phyloP scores from a whole-genome alignment of 1,140 invertebrate species.

The Anastrepha ludens region DNA sequence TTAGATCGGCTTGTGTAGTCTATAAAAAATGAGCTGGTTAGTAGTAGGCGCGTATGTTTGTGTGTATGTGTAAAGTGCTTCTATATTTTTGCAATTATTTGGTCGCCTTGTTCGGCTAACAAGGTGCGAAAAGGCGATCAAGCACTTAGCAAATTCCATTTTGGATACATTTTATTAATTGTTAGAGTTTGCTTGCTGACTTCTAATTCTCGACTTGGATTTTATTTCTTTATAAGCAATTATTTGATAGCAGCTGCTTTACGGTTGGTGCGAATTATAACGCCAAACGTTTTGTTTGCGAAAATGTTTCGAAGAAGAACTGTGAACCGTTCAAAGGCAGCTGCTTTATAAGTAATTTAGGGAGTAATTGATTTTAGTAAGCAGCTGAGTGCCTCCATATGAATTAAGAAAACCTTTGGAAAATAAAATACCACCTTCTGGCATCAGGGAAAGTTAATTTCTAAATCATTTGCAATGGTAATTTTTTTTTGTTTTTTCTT shows the following conservation, averaged over 20 bases:
- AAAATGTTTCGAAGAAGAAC: neutral
- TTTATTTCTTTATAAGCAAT: neutral
- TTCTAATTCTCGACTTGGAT: slow-evolving; percentile 8
- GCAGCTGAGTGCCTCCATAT: too few relatives aligned
- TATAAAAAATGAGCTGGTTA: neutral
- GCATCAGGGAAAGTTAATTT: too few relatives aligned
- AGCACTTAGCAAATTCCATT: neutral
- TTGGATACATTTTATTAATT: neutral
- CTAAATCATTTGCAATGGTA: too few relatives aligned
- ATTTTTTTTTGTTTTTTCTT: too few relatives aligned
- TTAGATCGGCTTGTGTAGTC: neutral
- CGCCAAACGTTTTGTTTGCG: neutral
- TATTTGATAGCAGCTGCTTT: neutral
- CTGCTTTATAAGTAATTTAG: neutral
- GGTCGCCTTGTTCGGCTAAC: neutral
- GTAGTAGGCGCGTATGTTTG: neutral
- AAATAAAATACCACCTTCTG: too few relatives aligned
- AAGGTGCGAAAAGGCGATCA: slow-evolving; percentile 38
- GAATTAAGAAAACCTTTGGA: too few relatives aligned
- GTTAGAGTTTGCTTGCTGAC: neutral
- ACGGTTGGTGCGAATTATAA: neutral
- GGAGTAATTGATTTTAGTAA: neutral
- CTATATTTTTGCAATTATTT: neutral
- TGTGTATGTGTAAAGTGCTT: neutral
- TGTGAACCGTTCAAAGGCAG: neutral